Evolutionary conservation across 1,140 invertebrate species (phyloP), one percentile per base, ranked within the genome.

Genomic region (Solenopsis fugax): DNA sequence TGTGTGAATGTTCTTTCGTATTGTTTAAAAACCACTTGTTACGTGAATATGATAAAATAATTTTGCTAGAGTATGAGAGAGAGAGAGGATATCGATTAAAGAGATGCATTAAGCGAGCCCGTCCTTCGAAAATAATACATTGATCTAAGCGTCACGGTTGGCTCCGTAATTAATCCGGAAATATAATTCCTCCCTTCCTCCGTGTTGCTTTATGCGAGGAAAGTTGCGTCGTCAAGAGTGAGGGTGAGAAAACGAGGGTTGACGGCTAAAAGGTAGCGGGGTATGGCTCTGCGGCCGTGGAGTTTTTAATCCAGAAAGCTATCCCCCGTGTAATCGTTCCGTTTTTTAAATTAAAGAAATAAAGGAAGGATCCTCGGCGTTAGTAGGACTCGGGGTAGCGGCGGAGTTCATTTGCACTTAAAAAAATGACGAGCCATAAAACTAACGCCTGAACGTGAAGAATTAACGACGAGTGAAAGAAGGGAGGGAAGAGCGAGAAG

Each of bases 341-440:
- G 90, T 93, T 94, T 94, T 94, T 94, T 94, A 93, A 94, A 94
- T 94, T 94, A 93, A 93, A 93, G 93, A 93, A 93, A 93, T 93
- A 93, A 93, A 93, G 93, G 91, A 89, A 90, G 77, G 89, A 90
- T 90, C 88, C 80, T 88, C 69, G 34, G 50, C 78, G 77, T 71
- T 75, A 71, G 29, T 16, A 86, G 82, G 76, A 87, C 41, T 69
- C 65, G 76, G 75, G 84, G 67, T 84, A 85, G 71, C 54, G 81
- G 85, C 81, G 88, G 90, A 95, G 94, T 94, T 95, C 94, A 95
- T 95, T 95, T 95, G 94, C 94, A 95, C 94, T 94, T 94, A 94
- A 95, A 94, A 94, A 94, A 95, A 94, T 94, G 93, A 95, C 93
- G 93, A 93, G 94, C 93, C 92, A 94, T 95, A 95, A 95, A 95